Base-by-base conservation (phyloP, 2,113 vertebrate species). In the Chaetops frenatus region DNA sequence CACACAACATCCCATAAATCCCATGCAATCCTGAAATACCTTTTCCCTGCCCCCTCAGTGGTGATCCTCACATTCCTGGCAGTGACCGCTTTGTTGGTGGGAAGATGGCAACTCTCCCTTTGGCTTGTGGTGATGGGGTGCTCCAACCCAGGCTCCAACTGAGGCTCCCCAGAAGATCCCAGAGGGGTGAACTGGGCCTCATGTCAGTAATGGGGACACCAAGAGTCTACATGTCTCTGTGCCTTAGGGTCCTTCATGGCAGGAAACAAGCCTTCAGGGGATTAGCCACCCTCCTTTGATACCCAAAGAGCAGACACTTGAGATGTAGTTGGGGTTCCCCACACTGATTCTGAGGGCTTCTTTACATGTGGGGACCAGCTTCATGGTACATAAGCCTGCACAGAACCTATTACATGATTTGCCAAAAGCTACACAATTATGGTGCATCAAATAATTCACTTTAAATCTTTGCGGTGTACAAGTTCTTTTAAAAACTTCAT, bases 211-310 rank as follows among this genome's bases (percentile, higher is more conserved):
- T 7, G 6, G 5, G 5, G 5, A 31, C 25, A 35, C 2, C 6
- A 2, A 6, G 19, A 19, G 0, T 15, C 23, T 33, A 6, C 29
- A 2, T 3, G 0, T 54, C 25, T 33, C 45, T 85, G 29, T 64
- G 27, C 10, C 15, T 47, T 3, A 1, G 22, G 5, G 19, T 21
- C 14, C 19, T 36, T 50, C 45, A 12, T 13, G 6, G n/a, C 11
- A 11, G 19, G n/a, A 9, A 15, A 19, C 19, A 7, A 76, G 15
- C 12, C 44, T 45, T 5, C 18, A 4, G 7, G 42, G 10, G 2
- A 6, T 18, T 38, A 51, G 5, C 22, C 2, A 1, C 13, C 21
- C 8, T 81, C 33, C 8, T 84, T 36, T 0, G 0, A 11, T 64
- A 13, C 18, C 12, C 35, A 5, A 51, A 40, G 15, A 72, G 7